Conservation (phyloP, 2,888 invertebrate species). For the Oxytorus armatus region DNA sequence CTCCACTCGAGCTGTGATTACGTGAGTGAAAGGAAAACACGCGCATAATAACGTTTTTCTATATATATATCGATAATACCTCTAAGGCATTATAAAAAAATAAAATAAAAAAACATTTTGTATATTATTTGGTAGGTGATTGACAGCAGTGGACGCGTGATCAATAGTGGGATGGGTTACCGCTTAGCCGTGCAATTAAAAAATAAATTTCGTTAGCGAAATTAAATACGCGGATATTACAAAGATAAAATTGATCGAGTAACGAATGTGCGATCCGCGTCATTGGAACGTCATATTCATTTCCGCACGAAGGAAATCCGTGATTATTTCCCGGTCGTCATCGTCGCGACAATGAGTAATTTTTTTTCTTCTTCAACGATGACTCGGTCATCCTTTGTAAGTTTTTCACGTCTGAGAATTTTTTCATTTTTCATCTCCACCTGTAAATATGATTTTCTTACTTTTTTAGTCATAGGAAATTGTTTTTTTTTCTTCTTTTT, state of each 20-base stretch:
- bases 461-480: too few relatives aligned
- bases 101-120: too few relatives aligned
- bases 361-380: not conserved
- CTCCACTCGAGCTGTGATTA: conserved; percentile 20
- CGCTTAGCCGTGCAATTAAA: too few relatives aligned
- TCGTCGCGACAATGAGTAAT: conserved; percentile 29
- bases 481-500: not conserved
- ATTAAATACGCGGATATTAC: not conserved
- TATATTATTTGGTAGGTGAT: conserved; percentile 2
- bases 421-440: not conserved
- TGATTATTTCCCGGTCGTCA: conserved; percentile 17
- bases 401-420: not conserved
- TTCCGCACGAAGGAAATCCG: conserved; percentile 35
- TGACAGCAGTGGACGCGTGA: too few relatives aligned
- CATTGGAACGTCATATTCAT: not conserved
- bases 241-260: not conserved
- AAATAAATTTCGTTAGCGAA: too few relatives aligned
- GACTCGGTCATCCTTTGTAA: not conserved
- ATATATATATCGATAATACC: not conserved
- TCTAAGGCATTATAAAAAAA: too few relatives aligned
- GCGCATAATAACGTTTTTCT: not conserved
- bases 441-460: not conserved
- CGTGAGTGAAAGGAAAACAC: conserved; percentile 28
- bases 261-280: conserved; percentile 1
- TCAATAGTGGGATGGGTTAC: too few relatives aligned